phyloP scores from a whole-genome alignment of 2,113 vertebrate genomes.

The Epinephelus lanceolatus region DNA sequence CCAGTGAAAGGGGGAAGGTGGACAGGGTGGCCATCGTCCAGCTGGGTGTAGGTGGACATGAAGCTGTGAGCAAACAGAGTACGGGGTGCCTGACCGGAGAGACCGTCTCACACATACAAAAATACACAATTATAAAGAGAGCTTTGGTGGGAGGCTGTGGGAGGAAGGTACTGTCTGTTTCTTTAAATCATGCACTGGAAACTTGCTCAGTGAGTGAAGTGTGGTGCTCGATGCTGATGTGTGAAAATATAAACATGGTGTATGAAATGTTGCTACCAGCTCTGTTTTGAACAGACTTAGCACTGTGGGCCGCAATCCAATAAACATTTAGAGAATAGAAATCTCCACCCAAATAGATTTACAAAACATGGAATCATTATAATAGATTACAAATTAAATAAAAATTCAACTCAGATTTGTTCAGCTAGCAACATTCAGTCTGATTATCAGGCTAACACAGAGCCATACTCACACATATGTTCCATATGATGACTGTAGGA shows the following conservation, averaged over 20 bases:
- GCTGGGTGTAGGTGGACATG: conserved; percentile 42
- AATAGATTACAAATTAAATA: neutral
- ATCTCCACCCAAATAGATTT: neutral
- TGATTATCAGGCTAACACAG: neutral
- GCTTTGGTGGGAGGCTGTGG: conserved; percentile 13
- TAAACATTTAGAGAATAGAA: neutral
- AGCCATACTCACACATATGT: neutral
- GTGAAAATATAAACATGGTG: conserved; percentile 29
- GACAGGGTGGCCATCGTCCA: conserved; percentile 30
- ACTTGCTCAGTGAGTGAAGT: neutral
- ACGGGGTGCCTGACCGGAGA: neutral
- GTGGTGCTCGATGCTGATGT: neutral
- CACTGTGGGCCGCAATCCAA: neutral
- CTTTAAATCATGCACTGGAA: conserved; percentile 30
- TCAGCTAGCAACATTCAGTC: neutral
- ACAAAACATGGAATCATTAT: neutral
- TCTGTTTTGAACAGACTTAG: neutral
- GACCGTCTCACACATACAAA: neutral
- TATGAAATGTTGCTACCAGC: neutral
- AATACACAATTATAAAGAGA: neutral
- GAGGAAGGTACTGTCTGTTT: neutral
- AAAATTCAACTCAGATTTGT: neutral
- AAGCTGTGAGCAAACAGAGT: conserved; percentile 28
- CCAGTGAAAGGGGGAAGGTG: conserved; percentile 18
- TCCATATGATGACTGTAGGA: too few species aligned